These are phyloP conservation scores for Pseudachorutes palmiensis DNA, from an alignment of 1,140 invertebrate species.

Conservation along the genomic window DNA sequence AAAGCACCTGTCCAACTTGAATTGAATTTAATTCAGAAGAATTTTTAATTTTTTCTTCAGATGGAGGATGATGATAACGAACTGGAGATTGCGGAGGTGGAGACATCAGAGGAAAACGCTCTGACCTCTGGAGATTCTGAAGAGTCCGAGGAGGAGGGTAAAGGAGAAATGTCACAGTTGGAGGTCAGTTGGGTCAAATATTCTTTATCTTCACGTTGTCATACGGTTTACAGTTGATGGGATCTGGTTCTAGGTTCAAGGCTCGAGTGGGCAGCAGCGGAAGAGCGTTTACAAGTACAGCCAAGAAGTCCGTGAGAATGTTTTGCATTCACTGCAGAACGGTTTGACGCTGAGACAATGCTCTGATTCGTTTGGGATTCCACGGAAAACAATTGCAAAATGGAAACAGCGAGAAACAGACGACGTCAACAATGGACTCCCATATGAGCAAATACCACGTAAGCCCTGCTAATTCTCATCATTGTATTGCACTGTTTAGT, in stretches of 20 bases:
- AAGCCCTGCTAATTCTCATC: too few species aligned
- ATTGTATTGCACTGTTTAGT: too few species aligned
- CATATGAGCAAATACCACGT: not conserved
- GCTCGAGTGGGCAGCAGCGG: not conserved
- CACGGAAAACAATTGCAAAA: slow-evolving; percentile 29
- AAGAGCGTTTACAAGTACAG: slow-evolving; percentile 9
- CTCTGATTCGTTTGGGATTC: slow-evolving; percentile 33
- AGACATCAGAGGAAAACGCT: not conserved
- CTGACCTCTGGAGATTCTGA: not conserved
- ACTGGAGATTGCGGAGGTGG: slow-evolving; percentile 2
- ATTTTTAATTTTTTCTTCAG: not conserved
- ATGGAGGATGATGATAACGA: slow-evolving; percentile 1
- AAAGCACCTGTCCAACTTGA: too few species aligned
- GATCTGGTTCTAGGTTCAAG: not conserved
- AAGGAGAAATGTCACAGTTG: not conserved
- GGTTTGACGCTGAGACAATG: slow-evolving; percentile 29
- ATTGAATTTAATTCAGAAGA: not conserved
- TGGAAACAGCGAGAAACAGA: slow-evolving; percentile 21
- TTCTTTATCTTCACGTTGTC: not conserved
- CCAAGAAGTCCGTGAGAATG: slow-evolving; percentile 26
- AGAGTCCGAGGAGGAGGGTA: not conserved
- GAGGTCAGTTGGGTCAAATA: not conserved
- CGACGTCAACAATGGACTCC: not conserved
- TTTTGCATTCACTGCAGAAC: slow-evolving; percentile 21
- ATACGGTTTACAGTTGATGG: too few species aligned